These are phyloP conservation scores for Ibidorhyncha struthersii DNA, from an alignment of 2,113 vertebrate species.

Conservation along the genomic window DNA sequence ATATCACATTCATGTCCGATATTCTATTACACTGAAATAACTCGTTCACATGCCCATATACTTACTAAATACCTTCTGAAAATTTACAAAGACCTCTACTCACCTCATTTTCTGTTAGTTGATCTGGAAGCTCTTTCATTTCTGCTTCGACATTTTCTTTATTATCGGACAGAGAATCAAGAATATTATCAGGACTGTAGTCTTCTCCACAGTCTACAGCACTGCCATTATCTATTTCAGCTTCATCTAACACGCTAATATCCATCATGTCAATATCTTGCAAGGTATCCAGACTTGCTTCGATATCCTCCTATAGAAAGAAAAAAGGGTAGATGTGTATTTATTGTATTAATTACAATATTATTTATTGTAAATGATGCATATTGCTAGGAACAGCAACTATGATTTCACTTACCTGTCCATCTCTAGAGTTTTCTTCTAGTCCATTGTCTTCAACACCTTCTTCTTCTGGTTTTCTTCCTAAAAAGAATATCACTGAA, in stretches of 20 bases:
- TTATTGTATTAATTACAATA: neutral
- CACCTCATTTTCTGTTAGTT: constrained; percentile 71
- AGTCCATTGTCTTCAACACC: constrained; percentile 85
- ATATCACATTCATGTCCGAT: neutral
- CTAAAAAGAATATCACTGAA: constrained; percentile 61
- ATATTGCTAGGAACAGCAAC: neutral
- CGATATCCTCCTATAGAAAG: constrained; percentile 80
- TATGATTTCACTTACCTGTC: constrained; percentile 74
- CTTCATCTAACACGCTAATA: constrained; percentile 91
- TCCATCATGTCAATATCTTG: constrained; percentile 95
- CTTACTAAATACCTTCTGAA: neutral
- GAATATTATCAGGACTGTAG: constrained; percentile 76
- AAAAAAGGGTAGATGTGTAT: neutral
- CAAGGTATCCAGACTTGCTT: constrained; percentile 85
- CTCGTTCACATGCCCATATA: neutral
- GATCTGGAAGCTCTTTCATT: constrained; percentile 70
- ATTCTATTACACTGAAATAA: neutral
- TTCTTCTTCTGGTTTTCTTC: constrained; percentile 83
- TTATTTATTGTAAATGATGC: neutral
- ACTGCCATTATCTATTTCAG: constrained; percentile 86
- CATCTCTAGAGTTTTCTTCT: constrained; percentile 90
- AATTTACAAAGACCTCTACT: neutral
- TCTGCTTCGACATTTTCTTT: constrained; percentile 68
- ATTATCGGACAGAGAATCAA: constrained; percentile 72
- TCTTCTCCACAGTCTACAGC: constrained; percentile 80